phyloP scores from a whole-genome alignment of 2,888 invertebrate species.

The Tenthredo mesomela region DNA sequence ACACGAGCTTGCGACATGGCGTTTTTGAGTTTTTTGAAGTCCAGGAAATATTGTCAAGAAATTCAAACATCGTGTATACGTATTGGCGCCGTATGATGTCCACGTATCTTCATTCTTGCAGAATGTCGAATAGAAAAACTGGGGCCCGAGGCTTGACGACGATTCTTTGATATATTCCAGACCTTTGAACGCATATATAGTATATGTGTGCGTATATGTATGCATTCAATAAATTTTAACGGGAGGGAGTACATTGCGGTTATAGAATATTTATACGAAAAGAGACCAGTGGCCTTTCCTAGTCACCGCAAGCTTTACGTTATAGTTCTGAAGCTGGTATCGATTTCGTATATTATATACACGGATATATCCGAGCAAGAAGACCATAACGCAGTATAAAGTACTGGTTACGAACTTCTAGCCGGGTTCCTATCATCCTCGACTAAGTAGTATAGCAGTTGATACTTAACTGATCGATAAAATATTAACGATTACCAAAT shows the following conservation, averaged over 20 bases:
- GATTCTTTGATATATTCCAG: not conserved
- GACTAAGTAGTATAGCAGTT: not conserved
- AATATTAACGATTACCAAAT: not conserved
- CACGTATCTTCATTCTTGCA: not conserved
- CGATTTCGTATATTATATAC: not conserved
- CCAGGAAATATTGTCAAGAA: too few relatives aligned
- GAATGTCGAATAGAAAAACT: not conserved
- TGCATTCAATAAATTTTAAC: conserved; percentile 4
- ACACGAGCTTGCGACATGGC: not conserved
- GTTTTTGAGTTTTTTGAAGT: not conserved
- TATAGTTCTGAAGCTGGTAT: not conserved
- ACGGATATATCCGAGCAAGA: not conserved
- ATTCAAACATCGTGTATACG: too few relatives aligned
- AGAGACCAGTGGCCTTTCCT: conserved; percentile 4
- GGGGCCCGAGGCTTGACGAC: not conserved
- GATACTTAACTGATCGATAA: conserved; percentile 14
- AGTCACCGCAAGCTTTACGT: not conserved
- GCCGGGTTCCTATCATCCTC: not conserved
- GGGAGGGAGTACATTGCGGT: not conserved
- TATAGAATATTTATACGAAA: not conserved
- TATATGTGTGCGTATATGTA: too few relatives aligned
- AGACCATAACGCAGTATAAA: not conserved
- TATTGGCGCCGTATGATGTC: not conserved
- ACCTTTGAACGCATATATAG: not conserved
- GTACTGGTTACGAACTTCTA: not conserved